Evolutionary conservation across 2,888 invertebrate species (phyloP), one percentile per base, ranked within the genome.

Genomic region (Pharmacophagus antenor): DNA sequence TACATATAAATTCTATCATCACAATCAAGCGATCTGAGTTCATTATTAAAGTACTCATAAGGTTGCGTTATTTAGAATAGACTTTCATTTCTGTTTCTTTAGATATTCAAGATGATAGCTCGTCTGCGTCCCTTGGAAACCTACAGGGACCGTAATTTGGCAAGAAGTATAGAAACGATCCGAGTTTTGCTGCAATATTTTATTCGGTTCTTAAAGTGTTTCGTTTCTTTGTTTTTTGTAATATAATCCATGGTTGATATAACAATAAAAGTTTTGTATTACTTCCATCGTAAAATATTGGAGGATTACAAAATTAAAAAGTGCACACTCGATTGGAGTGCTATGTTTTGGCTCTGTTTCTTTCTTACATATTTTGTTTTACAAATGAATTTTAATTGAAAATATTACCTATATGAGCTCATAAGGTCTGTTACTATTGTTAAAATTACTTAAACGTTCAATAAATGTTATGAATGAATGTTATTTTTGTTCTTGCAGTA

Each of bases 81-180:
- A 27, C 15, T 31, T 23, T 15, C n/a, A 51, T 20, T 20, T 4
- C 21, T 67, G 62, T 64, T 22, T 47, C 69, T 76, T 80, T 76
- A 70, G 77, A 77, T 77, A 82, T 82, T 76, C 79, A 77, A 65
- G 53, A 70, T 74, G 69, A 68, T 73, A 67, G 68, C 67, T 70
- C 68, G 70, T 73, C 70, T 73, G 71, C 73, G 72, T 70, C 65
- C 65, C 66, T 56, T 47, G 41, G 52, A 52, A 66, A 61, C 69
- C 79, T 71, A 58, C n/a, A 10, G 78, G 73, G 80, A 76, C 68
- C 66, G 70, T 70, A 78, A 78, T 81, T 78, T 81, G 74, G 70
- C 63, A 63, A 66, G 71, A 77, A 77, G 78, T 82, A 82, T 82
- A 82, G 77, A 81, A 82, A 79, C 71, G 65, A 68, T 75, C 67